These are phyloP conservation scores for Phenganax stokvisi DNA, from an alignment of 92 coral and sea anemone genomes.

Conservation along the genomic window DNA sequence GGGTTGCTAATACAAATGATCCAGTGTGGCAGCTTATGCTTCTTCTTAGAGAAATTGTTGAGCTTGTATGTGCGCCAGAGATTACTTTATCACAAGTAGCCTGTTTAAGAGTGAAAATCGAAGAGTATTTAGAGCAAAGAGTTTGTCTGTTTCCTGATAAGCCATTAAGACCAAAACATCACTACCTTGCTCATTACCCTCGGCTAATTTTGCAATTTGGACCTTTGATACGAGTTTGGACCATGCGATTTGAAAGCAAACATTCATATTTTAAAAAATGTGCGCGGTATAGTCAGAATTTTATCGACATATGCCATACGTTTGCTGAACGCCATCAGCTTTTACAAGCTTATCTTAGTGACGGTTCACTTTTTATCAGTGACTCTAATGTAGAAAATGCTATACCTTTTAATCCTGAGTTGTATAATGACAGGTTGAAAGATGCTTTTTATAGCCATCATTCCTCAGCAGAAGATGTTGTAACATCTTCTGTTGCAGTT, in stretches of 20 bases:
- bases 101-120: neutral
- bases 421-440: neutral
- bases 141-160: too few species aligned
- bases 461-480: neutral
- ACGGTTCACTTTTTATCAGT: neutral
- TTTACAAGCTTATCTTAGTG: too few species aligned
- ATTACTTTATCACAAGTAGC: neutral
- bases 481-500: neutral
- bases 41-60: neutral
- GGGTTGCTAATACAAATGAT: neutral
- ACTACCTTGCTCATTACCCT: too few species aligned
- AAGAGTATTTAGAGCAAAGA: neutral
- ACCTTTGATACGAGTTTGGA: too few species aligned
- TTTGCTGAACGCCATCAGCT: too few species aligned
- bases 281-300: neutral
- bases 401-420: neutral
- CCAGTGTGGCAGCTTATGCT: neutral
- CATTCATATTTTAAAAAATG: neutral
- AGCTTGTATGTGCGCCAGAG: neutral
- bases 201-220: too few species aligned
- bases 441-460: neutral
- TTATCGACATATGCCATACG: neutral
- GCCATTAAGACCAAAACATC: too few species aligned
- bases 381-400: neutral
- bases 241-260: neutral